Conservation (phyloP, 2,797 vertebrate species). For the Paedocypris micromegethes region DNA sequence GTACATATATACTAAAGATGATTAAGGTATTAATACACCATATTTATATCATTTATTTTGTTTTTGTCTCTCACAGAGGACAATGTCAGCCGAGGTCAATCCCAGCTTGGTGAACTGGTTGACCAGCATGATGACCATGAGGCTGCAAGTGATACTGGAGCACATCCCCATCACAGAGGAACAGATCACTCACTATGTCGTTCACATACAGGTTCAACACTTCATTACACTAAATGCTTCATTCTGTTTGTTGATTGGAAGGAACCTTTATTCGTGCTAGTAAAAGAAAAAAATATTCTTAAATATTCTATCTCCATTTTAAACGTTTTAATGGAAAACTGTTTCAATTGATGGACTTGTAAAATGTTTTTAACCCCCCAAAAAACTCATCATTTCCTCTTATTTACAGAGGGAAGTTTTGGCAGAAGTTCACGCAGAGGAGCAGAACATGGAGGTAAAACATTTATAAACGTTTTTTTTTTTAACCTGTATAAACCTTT, state of each 20-base stretch:
- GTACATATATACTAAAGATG: too few relatives aligned
- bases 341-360: too few relatives aligned
- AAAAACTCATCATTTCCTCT: background rate
- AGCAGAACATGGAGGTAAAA: slow-evolving; percentile 54
- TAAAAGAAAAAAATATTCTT: too few relatives aligned
- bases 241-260: background rate
- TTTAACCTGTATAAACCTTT: too few relatives aligned
- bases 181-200: slow-evolving; percentile 78
- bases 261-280: background rate
- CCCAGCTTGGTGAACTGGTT: slow-evolving; percentile 90
- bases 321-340: too few relatives aligned
- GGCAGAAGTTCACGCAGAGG: slow-evolving; percentile 30
- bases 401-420: slow-evolving; percentile 39
- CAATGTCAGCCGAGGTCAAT: slow-evolving; percentile 86
- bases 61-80: slow-evolving; percentile 63
- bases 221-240: background rate
- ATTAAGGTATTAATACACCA: too few relatives aligned
- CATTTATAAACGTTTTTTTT: background rate
- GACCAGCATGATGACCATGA: slow-evolving; percentile 89
- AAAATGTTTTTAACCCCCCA: too few relatives aligned
- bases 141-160: slow-evolving; percentile 86
- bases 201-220: slow-evolving; percentile 54
- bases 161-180: slow-evolving; percentile 84
- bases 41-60: too few relatives aligned
- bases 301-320: too few relatives aligned